phyloP scores from a whole-genome alignment of 1,140 invertebrate species.

The Planococcus citri region DNA sequence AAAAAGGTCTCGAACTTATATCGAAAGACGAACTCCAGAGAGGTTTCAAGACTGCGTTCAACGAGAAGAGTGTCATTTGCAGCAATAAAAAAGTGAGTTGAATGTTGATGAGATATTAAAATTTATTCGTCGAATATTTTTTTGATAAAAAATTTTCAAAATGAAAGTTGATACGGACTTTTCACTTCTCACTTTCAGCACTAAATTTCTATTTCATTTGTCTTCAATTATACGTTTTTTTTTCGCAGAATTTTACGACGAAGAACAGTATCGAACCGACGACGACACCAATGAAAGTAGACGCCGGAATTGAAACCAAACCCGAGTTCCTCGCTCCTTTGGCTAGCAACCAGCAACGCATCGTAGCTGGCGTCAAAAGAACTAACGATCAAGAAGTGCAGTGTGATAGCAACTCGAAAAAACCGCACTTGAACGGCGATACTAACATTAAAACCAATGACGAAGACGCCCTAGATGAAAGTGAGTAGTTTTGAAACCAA shows the following conservation, averaged over 20 bases:
- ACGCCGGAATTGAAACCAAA: not conserved
- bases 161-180: no score
- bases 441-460: constrained; percentile 21
- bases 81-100: constrained; percentile 1
- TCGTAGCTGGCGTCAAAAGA: constrained; percentile 28
- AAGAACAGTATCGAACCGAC: constrained; percentile 35
- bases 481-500: constrained; percentile 29
- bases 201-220: no score
- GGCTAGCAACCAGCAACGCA: not conserved
- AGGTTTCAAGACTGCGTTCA: not conserved
- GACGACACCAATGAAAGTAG: constrained; percentile 29
- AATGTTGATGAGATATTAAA: not conserved
- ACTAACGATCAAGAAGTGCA: constrained; percentile 44
- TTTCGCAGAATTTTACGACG: not conserved
- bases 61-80: constrained; percentile 10
- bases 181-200: no score
- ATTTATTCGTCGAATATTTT: constrained; percentile 26
- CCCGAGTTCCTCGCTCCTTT: not conserved
- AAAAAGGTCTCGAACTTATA: constrained; percentile 44
- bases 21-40: constrained; percentile 18
- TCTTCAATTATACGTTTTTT: no score
- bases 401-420: constrained; percentile 26
- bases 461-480: constrained; percentile 36
- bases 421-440: constrained; percentile 29
- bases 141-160: no score